Base-by-base conservation (phyloP, 2,797 vertebrate species). In the Enteromius viviparus region DNA sequence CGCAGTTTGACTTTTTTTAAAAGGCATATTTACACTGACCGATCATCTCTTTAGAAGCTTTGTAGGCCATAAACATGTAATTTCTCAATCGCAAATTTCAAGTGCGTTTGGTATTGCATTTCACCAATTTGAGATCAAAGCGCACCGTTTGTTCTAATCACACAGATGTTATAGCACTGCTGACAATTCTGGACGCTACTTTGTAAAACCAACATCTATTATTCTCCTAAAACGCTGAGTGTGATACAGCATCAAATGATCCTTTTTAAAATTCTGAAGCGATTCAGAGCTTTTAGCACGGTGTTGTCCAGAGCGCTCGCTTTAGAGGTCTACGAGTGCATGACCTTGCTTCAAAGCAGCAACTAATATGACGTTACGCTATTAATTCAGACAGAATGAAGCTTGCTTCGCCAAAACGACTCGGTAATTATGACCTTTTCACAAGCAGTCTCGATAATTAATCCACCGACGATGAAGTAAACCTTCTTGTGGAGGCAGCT, bases 401-500 rank as follows among this genome's bases (percentile, higher is more conserved):
- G 82, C 70, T 74, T 77, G 83, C 79, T 85, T 84, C 79, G 76
- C 9, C 21, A 71, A 83, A 87, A 86, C 34, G 40, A 66, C 77
- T 45, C 72, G 6, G 81, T 86, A 87, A 87, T 89, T 87, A 87
- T 65, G 81, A 81, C 85, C 78, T 89, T 85, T 84, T 85, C 76
- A 82, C 42, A 76, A 65, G 60, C 78, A 21, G 81, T 65, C 78
- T 88, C 47, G 77, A 81, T 78, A 87, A 85, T 6, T 55, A 68
- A 85, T 53, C 47, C 80, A 70, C 68, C 53, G 17, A 78, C 68
- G 49, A 64, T 71, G 66, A 66, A 72, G 77, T 66, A 83, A 82
- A 45, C 58, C 65, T 72, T 1, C 70, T 29, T 74, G 75, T 82
- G 51, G 29, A 68, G 12, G 37, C 71, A 78, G 66, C 71, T 86